phyloP scores from a whole-genome alignment of 1,140 invertebrate genomes.

The Phenacoccus solenopsis region DNA sequence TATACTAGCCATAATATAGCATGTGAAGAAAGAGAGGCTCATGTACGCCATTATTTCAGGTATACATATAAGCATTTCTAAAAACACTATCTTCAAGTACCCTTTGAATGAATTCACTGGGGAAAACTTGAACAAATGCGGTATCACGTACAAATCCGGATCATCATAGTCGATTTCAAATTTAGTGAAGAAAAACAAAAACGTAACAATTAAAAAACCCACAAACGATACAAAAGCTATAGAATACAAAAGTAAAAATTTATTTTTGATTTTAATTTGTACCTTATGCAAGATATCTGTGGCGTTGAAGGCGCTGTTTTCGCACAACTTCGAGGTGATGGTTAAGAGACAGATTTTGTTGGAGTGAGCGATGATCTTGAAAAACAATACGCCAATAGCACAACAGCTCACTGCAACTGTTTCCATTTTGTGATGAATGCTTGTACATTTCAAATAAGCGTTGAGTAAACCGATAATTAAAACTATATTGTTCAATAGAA shows the following conservation, averaged over 20 bases:
- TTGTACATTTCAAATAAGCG: background rate
- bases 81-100: background rate
- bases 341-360: background rate
- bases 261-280: background rate
- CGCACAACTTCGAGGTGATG: background rate
- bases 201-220: background rate
- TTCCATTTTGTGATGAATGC: background rate
- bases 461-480: background rate
- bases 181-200: background rate
- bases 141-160: background rate
- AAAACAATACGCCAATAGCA: background rate
- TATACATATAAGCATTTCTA: background rate
- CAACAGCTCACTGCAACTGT: background rate
- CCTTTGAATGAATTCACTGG: background rate
- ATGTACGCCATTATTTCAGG: background rate
- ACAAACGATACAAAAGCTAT: background rate
- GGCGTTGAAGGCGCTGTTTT: background rate
- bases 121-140: background rate
- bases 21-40: background rate
- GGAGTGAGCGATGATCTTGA: background rate
- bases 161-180: background rate
- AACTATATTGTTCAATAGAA: background rate
- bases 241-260: background rate
- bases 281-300: background rate
- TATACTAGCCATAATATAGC: background rate